Percentiles rank a stretch among this genome's conserved stretches.
These are phyloP conservation scores for Glaucidium brasilianum DNA, from an alignment of 2,113 vertebrate genomes.

Conservation along the genomic window DNA sequence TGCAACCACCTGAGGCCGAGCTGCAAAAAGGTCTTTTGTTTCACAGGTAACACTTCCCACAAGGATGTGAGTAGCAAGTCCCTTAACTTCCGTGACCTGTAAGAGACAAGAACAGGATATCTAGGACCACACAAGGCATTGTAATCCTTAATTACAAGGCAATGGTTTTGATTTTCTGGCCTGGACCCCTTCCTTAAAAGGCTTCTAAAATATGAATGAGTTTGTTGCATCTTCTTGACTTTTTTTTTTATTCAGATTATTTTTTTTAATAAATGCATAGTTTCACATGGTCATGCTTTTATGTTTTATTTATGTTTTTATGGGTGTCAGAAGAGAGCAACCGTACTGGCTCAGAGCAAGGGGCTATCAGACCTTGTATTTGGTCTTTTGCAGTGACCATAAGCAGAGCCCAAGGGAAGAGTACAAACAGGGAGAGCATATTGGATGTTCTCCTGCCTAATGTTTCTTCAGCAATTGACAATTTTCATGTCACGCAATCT, in stretches of 20 bases:
- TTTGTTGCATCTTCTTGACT: neutral
- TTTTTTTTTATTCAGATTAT: neutral
- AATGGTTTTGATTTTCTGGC: neutral
- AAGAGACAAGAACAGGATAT: neutral
- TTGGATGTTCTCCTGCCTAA: neutral
- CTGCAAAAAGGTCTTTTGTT: conserved; percentile 96
- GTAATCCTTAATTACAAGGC: neutral
- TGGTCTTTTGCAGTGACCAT: neutral
- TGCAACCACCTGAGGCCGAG: conserved; percentile 93
- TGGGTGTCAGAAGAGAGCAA: neutral
- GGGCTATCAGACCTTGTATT: neutral
- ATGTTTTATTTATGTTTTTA: neutral
- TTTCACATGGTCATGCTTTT: neutral
- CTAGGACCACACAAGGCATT: neutral
- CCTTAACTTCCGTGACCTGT: conserved; percentile 96
- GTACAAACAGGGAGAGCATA: neutral
- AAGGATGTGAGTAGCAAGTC: conserved; percentile 91
- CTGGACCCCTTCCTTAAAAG: neutral
- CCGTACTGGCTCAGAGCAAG: neutral
- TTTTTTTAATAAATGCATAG: neutral
- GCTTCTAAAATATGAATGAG: neutral
- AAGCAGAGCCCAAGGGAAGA: neutral
- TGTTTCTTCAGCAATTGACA: neutral
- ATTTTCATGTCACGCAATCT: neutral
- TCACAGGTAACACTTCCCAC: conserved; percentile 97